Percentiles rank a stretch among this genome's conserved stretches.
Evolutionary conservation across 2,113 vertebrate genomes (phyloP).

Genomic region (Plectropomus leopardus): DNA sequence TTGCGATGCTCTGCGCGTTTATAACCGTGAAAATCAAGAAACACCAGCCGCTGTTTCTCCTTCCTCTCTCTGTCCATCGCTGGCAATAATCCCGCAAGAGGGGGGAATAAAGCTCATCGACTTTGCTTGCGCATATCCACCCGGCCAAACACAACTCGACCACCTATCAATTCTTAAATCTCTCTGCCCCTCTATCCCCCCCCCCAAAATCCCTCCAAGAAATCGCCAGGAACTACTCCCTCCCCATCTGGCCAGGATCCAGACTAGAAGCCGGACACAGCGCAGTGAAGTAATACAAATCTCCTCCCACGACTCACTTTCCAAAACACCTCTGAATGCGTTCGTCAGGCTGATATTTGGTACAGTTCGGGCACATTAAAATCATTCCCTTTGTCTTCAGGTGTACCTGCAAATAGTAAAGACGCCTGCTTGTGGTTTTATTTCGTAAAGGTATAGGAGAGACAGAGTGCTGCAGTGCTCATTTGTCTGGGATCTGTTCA

Average conservation of each 20-base stretch:
- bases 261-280: slow-evolving; percentile 81
- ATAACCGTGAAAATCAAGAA: slow-evolving; percentile 49
- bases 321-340: slow-evolving; percentile 54
- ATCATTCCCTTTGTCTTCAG: background rate
- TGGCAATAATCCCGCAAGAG: slow-evolving; percentile 76
- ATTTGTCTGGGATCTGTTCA: slow-evolving; percentile 85
- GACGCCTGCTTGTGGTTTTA: background rate
- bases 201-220: slow-evolving; percentile 77
- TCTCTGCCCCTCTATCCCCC: slow-evolving; percentile 71
- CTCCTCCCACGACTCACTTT: slow-evolving; percentile 75
- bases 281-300: slow-evolving; percentile 73
- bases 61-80: slow-evolving; percentile 81
- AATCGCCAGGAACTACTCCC: slow-evolving; percentile 79
- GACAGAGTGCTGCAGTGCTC: slow-evolving; percentile 16
- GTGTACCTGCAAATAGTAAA: background rate
- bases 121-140: slow-evolving; percentile 74
- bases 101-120: slow-evolving; percentile 69
- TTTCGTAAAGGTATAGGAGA: slow-evolving; percentile 24
- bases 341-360: slow-evolving; percentile 59
- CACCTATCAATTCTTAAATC: slow-evolving; percentile 85
- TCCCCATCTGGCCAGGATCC: slow-evolving; percentile 85
- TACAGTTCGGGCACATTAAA: background rate
- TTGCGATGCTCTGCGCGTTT: slow-evolving; percentile 49
- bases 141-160: slow-evolving; percentile 81
- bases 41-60: slow-evolving; percentile 66